phyloP scores from a whole-genome alignment of 2,888 invertebrate species.

The Xestoiulus laeticollis region DNA sequence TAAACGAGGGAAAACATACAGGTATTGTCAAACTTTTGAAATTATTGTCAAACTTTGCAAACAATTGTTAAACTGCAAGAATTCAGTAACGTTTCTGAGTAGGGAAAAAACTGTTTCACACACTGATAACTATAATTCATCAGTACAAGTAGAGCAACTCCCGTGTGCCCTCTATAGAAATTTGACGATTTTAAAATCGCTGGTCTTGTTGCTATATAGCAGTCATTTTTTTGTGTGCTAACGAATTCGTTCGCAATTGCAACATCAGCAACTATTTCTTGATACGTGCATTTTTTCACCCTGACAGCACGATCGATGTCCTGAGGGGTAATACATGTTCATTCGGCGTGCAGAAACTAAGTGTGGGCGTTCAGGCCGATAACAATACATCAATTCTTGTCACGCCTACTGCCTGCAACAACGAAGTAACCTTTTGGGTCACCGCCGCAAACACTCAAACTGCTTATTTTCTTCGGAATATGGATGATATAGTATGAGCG shows the following conservation, averaged over 20 bases:
- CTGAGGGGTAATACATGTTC: slow-evolving; percentile 11
- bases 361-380: slow-evolving; percentile 31
- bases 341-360: not conserved
- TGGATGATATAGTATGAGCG: not conserved
- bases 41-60: no score
- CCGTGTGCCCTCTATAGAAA: no score
- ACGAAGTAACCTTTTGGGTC: slow-evolving; percentile 21
- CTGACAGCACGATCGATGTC: slow-evolving; percentile 4
- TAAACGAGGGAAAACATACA: no score
- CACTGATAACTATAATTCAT: no score
- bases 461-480: not conserved
- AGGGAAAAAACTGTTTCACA: no score
- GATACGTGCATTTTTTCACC: not conserved
- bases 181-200: not conserved
- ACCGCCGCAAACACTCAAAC: slow-evolving; percentile 16
- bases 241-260: not conserved
- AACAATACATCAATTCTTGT: slow-evolving; percentile 52
- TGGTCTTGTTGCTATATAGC: not conserved
- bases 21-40: no score
- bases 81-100: no score
- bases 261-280: slow-evolving; percentile 24
- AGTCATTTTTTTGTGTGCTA: not conserved
- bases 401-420: slow-evolving; percentile 49
- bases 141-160: no score
- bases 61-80: no score